Percentiles rank a stretch among this genome's conserved stretches.
Evolutionary conservation across 1,140 invertebrate species (phyloP).

Genomic region (Philaenus spumarius): DNA sequence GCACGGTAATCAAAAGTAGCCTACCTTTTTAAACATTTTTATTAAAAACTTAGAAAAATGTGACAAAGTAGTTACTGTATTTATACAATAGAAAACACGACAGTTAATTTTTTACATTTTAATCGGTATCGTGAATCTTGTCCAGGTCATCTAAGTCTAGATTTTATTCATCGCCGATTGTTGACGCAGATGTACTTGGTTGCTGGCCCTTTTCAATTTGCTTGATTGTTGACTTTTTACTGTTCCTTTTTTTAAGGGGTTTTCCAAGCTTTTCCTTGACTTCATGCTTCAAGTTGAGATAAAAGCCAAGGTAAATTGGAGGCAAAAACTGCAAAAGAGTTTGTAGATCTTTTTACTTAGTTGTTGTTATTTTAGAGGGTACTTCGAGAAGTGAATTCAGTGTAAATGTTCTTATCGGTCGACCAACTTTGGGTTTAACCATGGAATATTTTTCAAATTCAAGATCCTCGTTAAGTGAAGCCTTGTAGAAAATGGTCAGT

Average conservation of each 20-base stretch:
- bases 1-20: background rate
- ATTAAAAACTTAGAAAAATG: no score
- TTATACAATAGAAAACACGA: background rate
- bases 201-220: no score
- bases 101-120: background rate
- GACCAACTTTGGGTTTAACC: slow-evolving; percentile 10
- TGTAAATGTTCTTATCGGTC: slow-evolving; percentile 1
- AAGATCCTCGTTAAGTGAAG: background rate
- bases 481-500: no score
- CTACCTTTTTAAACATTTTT: background rate
- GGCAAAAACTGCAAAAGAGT: no score
- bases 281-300: slow-evolving; percentile 8
- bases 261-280: no score
- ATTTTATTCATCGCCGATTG: no score
- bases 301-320: no score
- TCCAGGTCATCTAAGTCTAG: background rate
- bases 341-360: slow-evolving; percentile 9
- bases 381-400: background rate
- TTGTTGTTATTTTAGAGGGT: background rate
- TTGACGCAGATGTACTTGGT: no score
- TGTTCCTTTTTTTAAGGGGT: background rate
- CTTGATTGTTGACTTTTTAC: no score
- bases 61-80: background rate
- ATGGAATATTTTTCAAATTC: background rate
- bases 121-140: background rate